Percentiles rank a stretch among this genome's conserved stretches.
These are phyloP conservation scores for Gadopsis marmoratus DNA, from an alignment of 2,797 vertebrate species.

Conservation along the genomic window DNA sequence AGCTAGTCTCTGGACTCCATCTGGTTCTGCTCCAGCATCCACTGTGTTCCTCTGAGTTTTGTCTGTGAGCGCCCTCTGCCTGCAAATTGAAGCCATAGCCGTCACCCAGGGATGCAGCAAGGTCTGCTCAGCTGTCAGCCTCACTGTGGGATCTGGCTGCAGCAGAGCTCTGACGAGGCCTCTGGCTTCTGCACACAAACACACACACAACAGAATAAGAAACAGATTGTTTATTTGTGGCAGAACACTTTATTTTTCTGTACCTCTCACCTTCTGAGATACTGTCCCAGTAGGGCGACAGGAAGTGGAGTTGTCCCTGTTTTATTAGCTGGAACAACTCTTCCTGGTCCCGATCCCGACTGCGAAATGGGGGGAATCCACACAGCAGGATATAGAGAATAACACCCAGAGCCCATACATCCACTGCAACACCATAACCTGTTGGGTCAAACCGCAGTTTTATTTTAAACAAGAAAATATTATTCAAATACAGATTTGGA, in stretches of 20 bases:
- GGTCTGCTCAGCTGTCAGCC: conserved; percentile 91
- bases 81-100: conserved; percentile 80
- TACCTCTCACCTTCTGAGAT: conserved; percentile 91
- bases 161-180: conserved; percentile 90
- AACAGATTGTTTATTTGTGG: not conserved
- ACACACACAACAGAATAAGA: conserved; percentile 44
- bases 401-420: conserved; percentile 97
- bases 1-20: conserved; percentile 28
- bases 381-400: conserved; percentile 96
- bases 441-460: conserved; percentile 34
- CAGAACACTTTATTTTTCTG: not conserved
- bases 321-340: conserved; percentile 95
- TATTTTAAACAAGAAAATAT: not conserved
- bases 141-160: conserved; percentile 88
- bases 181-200: conserved; percentile 88
- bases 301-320: conserved; percentile 91
- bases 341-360: conserved; percentile 93
- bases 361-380: conserved; percentile 96
- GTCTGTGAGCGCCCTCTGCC: conserved; percentile 74
- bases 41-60: conserved; percentile 43
- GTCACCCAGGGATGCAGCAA: conserved; percentile 93
- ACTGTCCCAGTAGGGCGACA: conserved; percentile 94
- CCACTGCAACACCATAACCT: conserved; percentile 96
- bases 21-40: conserved; percentile 30
- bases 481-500: not conserved